Base-by-base conservation (phyloP, 2,113 vertebrate genomes). In the Oceanites oceanicus region DNA sequence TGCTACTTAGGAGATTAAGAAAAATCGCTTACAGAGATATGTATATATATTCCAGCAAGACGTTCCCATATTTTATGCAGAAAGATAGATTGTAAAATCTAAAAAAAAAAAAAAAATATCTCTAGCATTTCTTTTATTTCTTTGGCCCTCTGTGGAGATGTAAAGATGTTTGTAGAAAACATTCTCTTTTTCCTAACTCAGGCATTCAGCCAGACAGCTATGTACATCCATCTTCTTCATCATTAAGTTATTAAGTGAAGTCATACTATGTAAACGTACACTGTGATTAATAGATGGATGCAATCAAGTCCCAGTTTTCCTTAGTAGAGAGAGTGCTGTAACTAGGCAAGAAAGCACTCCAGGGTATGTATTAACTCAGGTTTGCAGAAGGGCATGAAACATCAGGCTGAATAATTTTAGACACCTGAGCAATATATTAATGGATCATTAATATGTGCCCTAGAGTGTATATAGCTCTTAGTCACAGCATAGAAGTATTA, bases 251-350 rank as follows among this genome's bases (percentile, higher is more conserved):
- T 88, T 94, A 95, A 88, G 62, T 83, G 49, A 96, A 95, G 75
- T 93, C 72, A 94, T 80, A 49, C 83, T 91, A 44, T 94, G 66
- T 93, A 97, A 96, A 95, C 79, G 86, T 71, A 36, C 26, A 34
- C 75, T 93, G 20, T 94, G 90, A 96, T 88, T 96, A 92, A 97
- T 95, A 84, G 71, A 92, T 71, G 63, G 68, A 67, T 84, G 79
- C 82, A 94, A 92, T 96, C 90, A 95, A 86, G 63, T 90, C 52
- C 47, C 40, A 40, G 18, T 66, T 92, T 95, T 93, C 63, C 75
- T 44, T 83, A 63, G 63, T 11, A 71, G 79, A 67, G 17, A 63
- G 78, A 80, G 79, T 88, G 75, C 68, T 86, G 44, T 88, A 95
- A 88, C 86, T 76, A 71, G 17, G 47, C 67, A 88, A 87, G 72